Percentiles rank a stretch among this genome's conserved stretches.
Evolutionary conservation across 2,888 invertebrate species (phyloP).

Genomic region (Galerucella pusilla): DNA sequence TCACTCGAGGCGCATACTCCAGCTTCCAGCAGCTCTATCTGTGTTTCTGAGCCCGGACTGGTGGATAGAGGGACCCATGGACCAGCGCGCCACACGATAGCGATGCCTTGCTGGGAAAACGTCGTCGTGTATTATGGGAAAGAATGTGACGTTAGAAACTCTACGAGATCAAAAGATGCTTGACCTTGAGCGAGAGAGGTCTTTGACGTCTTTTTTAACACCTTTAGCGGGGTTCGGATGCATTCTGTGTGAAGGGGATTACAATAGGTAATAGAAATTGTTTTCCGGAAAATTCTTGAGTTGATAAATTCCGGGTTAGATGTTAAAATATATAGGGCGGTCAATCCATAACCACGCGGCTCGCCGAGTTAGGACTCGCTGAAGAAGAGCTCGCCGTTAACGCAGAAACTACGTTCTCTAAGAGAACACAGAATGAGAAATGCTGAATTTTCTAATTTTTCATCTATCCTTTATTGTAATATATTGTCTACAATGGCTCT

Average conservation of each 20-base stretch:
- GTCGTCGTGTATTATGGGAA: constrained; percentile 6
- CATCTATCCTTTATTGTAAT: too few species aligned
- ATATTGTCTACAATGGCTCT: too few species aligned
- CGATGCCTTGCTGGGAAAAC: constrained; percentile 22
- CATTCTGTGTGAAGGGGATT: neutral
- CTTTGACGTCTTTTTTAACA: constrained; percentile 25
- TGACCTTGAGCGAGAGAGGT: constrained; percentile 26
- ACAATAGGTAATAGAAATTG: neutral
- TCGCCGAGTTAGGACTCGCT: neutral
- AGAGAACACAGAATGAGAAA: neutral
- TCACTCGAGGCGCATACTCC: constrained; percentile 60
- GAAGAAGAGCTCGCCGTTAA: neutral
- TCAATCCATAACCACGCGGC: too few species aligned
- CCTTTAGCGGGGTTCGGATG: neutral
- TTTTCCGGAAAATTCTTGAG: neutral
- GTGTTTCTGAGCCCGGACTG: constrained; percentile 57
- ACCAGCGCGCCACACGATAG: constrained; percentile 20
- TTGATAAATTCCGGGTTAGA: neutral
- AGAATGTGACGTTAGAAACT: constrained; percentile 15
- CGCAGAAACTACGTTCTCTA: neutral
- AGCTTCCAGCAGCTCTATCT: constrained; percentile 61
- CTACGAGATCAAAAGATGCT: constrained; percentile 28
- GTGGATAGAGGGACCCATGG: constrained; percentile 17
- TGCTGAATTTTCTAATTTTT: neutral
- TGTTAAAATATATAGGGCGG: neutral